Evolutionary conservation across 92 coral and sea anemone species (phyloP), one percentile per base, ranked within the genome.

Genomic region (Anthopleura xanthogrammica): DNA sequence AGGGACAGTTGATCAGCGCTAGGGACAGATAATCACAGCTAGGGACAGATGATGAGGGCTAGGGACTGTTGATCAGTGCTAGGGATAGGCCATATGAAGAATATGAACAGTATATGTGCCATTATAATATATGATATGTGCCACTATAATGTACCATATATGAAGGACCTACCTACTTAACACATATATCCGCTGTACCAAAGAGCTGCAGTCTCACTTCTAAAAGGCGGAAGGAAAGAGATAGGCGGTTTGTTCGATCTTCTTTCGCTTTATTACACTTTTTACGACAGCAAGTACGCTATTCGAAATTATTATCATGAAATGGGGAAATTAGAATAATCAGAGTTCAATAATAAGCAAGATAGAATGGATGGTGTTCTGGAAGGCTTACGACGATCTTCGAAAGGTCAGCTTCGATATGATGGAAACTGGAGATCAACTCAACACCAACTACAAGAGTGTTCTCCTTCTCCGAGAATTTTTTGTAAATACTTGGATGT

Each of bases 371-470:
- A 77, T 82, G 36, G 36, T 29, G 91, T 93, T 9, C 75, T 86
- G 7, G 78, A 87, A 20, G 92, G 88, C 29, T 84, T 95, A 60
- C 79, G 81, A 50, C 88, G 83, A 14, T 83, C 92, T 78, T 72
- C 94, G 9, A 97, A 97, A 86, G 95, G 95, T 9, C 85, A 83
- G 57, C 83, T 97, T 24, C 70, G 14, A 12, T 97, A 97, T 66
- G 94, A 94, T 87, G 9, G 17, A 52, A n/a, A 83, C n/a, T 88
- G 93, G 95, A 81, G 79, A 76, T 88, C 95, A 5, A 92, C 92
- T 6, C 42, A 17, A 4, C 80, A 87, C 74, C 50, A 86, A 36
- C 75, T 92, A 22, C 89, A 92, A 19, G 82, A 88, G 41, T 90
- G 90, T 43, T 80, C 93, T 5, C 82, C 76, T 17, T 90, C 97